Conservation (phyloP, 1,140 invertebrate species). For the Zaprionus lachaisei region DNA sequence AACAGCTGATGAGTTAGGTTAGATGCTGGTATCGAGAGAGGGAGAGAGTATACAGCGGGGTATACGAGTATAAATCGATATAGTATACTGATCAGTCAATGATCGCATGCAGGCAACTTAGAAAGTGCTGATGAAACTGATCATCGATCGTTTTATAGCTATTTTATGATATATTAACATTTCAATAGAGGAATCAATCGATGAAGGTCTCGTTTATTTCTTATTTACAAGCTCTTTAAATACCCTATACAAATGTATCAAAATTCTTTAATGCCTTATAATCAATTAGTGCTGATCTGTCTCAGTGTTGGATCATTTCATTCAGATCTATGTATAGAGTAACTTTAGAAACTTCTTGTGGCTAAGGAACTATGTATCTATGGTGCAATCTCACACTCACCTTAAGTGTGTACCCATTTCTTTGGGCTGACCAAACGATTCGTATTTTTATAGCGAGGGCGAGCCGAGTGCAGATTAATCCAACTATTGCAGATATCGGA, state of each 20-base stretch:
- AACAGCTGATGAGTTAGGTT: not conserved
- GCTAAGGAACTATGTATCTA: not conserved
- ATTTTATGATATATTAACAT: constrained; percentile 8
- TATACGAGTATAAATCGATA: not conserved
- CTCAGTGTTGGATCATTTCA: not conserved
- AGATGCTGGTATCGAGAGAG: not conserved
- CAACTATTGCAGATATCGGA: constrained; percentile 20
- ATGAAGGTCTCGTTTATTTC: not conserved
- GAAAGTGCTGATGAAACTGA: constrained; percentile 6
- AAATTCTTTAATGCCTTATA: not conserved
- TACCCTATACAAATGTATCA: not conserved
- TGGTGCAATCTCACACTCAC: not conserved
- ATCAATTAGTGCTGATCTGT: not conserved
- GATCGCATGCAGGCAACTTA: not conserved
- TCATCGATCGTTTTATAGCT: not conserved
- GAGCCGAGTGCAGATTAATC: constrained; percentile 21
- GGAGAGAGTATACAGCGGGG: not conserved
- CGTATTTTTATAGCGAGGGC: constrained; percentile 20
- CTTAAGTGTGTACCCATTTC: constrained; percentile 3
- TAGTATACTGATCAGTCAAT: not conserved
- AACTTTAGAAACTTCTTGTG: not conserved
- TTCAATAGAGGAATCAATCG: constrained; percentile 7
- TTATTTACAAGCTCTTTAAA: not conserved
- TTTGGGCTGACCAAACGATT: not conserved
- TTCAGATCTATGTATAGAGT: no score